phyloP scores from a whole-genome alignment of 2,797 vertebrate species.

The Arnoldichthys spilopterus region DNA sequence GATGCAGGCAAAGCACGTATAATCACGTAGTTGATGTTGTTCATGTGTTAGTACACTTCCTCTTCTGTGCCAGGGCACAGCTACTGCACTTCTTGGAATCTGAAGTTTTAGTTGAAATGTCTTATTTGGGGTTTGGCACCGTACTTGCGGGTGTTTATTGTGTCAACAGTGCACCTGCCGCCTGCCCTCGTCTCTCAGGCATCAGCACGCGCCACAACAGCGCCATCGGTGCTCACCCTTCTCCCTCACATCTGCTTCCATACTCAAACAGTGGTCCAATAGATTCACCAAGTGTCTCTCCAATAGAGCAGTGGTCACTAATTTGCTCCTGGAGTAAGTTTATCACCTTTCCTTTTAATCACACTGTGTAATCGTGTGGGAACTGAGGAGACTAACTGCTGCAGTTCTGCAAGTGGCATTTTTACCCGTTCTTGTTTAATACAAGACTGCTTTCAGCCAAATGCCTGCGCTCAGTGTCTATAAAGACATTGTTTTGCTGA shows the following conservation, averaged over 20 bases:
- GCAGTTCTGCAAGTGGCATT: too few species aligned
- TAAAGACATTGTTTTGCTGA: too few species aligned
- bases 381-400: too few species aligned
- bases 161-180: constrained; percentile 67
- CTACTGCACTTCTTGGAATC: constrained; percentile 52
- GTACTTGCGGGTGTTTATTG: constrained; percentile 63
- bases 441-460: too few species aligned
- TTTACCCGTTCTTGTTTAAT: too few species aligned
- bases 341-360: too few species aligned
- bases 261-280: neutral
- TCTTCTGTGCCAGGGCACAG: constrained; percentile 31
- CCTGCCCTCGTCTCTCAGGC: constrained; percentile 52
- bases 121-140: constrained; percentile 60
- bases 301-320: neutral
- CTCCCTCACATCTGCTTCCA: constrained; percentile 9
- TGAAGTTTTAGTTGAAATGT: constrained; percentile 43
- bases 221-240: constrained; percentile 32
- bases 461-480: too few species aligned
- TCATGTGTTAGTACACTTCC: constrained; percentile 38
- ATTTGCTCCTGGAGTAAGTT: neutral
- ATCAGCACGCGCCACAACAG: constrained; percentile 56
- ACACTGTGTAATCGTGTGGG: too few species aligned
- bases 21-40: constrained; percentile 32
- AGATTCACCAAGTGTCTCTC: neutral
- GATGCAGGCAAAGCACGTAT: constrained; percentile 45